Evolutionary conservation across 2,797 vertebrate species (phyloP).

Genomic region (Xenentodon cancila): DNA sequence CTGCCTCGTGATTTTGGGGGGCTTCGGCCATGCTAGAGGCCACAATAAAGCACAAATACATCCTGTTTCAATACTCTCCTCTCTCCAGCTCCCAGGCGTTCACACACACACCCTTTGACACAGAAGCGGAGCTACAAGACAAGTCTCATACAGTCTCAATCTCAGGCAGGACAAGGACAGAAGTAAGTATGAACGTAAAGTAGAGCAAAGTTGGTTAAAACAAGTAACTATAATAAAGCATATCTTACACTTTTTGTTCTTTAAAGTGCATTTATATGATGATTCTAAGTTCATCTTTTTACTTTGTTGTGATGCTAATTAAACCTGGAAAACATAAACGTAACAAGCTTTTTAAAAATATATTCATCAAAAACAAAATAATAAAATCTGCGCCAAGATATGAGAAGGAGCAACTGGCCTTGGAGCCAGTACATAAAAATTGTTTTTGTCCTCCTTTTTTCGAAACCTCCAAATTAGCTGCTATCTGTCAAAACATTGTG

Average conservation of each 20-base stretch:
- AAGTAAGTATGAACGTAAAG: neutral
- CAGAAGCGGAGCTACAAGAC: constrained; percentile 25
- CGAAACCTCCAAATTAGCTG: constrained; percentile 66
- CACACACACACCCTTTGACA: constrained; percentile 28
- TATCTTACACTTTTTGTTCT: too few species aligned
- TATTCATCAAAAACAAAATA: neutral
- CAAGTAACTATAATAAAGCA: too few species aligned
- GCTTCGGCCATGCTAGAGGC: constrained; percentile 73
- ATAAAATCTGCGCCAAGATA: constrained; percentile 4
- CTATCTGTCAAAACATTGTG: constrained; percentile 71
- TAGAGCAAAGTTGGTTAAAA: too few species aligned
- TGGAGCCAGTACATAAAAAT: constrained; percentile 39
- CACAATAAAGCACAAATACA: constrained; percentile 79
- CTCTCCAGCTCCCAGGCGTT: constrained; percentile 39
- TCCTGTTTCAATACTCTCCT: constrained; percentile 72
- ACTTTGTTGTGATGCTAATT: too few species aligned
- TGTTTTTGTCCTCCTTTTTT: constrained; percentile 45
- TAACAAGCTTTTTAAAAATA: neutral
- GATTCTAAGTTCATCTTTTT: neutral
- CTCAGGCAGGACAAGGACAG: constrained; percentile 19
- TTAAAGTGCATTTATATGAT: too few species aligned
- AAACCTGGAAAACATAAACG: neutral
- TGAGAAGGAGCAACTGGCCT: constrained; percentile 26
- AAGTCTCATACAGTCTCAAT: constrained; percentile 32
- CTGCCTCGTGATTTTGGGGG: constrained; percentile 72